phyloP scores from a whole-genome alignment of 1,140 invertebrate species.

The Nymphalis io region DNA sequence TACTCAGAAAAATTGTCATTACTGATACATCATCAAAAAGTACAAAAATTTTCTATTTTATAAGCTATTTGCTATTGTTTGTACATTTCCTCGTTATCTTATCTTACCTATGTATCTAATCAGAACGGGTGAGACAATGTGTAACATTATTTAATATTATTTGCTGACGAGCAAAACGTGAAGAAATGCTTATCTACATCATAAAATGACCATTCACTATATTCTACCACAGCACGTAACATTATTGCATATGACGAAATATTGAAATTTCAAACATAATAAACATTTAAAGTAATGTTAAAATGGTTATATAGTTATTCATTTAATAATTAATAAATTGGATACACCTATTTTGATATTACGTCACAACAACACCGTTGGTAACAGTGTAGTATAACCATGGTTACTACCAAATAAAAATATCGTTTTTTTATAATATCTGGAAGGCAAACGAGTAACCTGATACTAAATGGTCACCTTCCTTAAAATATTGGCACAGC shows the following conservation, averaged over 20 bases:
- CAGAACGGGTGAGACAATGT: constrained; percentile 4
- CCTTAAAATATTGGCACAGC: too few species aligned
- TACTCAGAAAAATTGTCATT: background rate
- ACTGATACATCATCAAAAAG: background rate
- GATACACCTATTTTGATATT: too few species aligned
- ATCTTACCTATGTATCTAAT: constrained; percentile 20
- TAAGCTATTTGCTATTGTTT: constrained; percentile 16
- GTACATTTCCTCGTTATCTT: constrained; percentile 18
- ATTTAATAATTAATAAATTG: background rate
- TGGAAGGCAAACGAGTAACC: too few species aligned
- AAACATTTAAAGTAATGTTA: background rate
- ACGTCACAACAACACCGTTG: too few species aligned
- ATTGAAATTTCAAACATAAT: constrained; percentile 1
- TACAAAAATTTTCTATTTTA: background rate
- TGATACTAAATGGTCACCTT: too few species aligned
- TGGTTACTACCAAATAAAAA: too few species aligned
- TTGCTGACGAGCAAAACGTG: constrained; percentile 48
- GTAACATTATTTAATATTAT: constrained; percentile 26
- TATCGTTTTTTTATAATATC: too few species aligned
- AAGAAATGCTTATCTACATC: constrained; percentile 41
- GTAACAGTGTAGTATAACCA: too few species aligned
- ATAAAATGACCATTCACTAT: constrained; percentile 22
- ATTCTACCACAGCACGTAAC: constrained; percentile 31
- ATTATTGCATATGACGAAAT: constrained; percentile 27
- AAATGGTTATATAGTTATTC: background rate